These are phyloP conservation scores for Ameiurus melas DNA, from an alignment of 2,113 vertebrate species.

Conservation along the genomic window DNA sequence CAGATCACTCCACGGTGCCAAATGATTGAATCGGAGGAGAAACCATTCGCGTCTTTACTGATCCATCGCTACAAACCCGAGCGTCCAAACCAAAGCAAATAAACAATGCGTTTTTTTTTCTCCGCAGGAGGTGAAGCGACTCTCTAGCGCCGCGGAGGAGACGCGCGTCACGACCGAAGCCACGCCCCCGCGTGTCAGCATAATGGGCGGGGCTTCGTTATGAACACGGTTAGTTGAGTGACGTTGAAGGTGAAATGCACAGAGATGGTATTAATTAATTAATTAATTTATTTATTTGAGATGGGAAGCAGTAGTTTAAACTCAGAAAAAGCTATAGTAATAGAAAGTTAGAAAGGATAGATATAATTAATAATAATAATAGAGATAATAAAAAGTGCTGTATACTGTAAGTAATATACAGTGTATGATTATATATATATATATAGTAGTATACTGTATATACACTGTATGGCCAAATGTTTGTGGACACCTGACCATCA, in stretches of 20 bases:
- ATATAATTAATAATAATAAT: no score
- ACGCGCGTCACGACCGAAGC: constrained; percentile 55
- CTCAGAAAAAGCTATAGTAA: neutral
- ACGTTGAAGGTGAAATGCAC: neutral
- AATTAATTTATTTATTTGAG: no score
- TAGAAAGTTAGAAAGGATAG: no score
- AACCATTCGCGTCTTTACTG: neutral
- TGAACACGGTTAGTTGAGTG: neutral
- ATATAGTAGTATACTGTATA: no score
- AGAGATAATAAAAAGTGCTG: no score
- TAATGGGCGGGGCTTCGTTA: constrained; percentile 41
- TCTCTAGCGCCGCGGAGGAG: constrained; percentile 41
- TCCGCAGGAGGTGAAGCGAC: neutral
- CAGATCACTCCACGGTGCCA: no score
- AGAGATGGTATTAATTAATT: no score
- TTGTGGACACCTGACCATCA: no score
- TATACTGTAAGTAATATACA: no score
- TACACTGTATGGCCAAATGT: no score
- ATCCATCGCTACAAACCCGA: neutral
- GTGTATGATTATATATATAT: no score
- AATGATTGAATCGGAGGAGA: neutral
- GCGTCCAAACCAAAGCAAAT: constrained; percentile 35
- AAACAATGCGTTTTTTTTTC: constrained; percentile 46
- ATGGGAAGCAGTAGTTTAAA: no score
- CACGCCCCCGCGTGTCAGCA: constrained; percentile 60